Percentiles rank a stretch among this genome's conserved stretches.
Conservation (phyloP, 2,113 vertebrate species). For the Lethenteron reissneri region DNA sequence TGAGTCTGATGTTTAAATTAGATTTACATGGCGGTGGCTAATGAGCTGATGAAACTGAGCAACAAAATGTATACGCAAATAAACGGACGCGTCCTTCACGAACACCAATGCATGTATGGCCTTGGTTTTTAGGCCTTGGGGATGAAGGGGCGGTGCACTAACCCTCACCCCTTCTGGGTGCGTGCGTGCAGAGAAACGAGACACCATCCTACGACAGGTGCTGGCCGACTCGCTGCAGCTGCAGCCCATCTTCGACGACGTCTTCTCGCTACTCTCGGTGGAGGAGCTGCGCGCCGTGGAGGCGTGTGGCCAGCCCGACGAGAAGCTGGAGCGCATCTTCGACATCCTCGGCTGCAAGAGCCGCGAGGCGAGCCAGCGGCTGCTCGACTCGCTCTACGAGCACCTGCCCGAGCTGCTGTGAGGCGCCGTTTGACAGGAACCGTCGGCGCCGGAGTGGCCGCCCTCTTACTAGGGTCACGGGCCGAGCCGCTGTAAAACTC, state of each 20-base stretch:
- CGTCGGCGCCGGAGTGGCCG: too few species aligned
- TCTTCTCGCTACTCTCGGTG: slow-evolving; percentile 80
- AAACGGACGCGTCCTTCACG: too few species aligned
- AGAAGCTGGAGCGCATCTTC: slow-evolving; percentile 74
- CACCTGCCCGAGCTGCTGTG: slow-evolving; percentile 77
- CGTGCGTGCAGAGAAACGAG: slow-evolving; percentile 61
- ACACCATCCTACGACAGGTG: slow-evolving; percentile 83
- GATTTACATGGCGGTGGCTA: too few species aligned
- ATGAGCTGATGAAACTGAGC: too few species aligned
- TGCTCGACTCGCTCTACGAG: slow-evolving; percentile 88
- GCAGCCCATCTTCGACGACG: slow-evolving; percentile 91
- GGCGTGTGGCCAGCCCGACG: slow-evolving; percentile 62
- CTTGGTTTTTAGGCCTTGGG: too few species aligned
- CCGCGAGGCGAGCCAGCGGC: slow-evolving; percentile 88
- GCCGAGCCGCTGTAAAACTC: too few species aligned
- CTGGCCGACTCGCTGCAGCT: slow-evolving; percentile 84
- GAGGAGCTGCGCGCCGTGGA: slow-evolving; percentile 73
- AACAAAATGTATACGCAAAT: too few species aligned
- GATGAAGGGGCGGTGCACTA: too few species aligned
- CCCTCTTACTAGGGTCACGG: too few species aligned
- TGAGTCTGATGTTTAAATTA: too few species aligned
- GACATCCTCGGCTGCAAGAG: slow-evolving; percentile 89
- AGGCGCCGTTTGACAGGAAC: slow-evolving; percentile 5
- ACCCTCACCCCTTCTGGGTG: too few species aligned
- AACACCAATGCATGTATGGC: too few species aligned